Conservation (phyloP, 2,113 vertebrate genomes). For the Crocuta crocuta region DNA sequence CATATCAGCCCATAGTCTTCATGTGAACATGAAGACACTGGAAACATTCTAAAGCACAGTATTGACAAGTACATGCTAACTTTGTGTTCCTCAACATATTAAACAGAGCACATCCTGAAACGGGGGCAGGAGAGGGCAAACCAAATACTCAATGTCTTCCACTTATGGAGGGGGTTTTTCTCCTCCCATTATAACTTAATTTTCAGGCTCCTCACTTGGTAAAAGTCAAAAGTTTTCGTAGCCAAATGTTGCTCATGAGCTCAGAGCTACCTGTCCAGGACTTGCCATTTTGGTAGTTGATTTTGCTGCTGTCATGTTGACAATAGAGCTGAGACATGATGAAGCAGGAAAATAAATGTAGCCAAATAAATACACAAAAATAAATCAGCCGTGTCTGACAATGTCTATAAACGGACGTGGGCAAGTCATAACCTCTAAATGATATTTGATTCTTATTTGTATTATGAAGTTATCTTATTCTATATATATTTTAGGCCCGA, state of each 20-base stretch:
- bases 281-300: not conserved
- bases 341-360: not conserved
- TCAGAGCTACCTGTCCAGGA: not conserved
- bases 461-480: not conserved
- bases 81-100: not conserved
- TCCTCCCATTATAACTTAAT: not conserved
- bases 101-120: not conserved
- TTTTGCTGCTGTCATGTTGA: not conserved
- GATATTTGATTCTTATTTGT: not conserved
- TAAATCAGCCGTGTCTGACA: not conserved
- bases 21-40: not conserved
- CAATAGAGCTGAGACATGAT: not conserved
- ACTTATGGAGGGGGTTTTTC: not conserved
- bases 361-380: not conserved
- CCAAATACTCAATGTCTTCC: not conserved
- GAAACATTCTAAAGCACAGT: not conserved
- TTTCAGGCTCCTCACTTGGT: not conserved
- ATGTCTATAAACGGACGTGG: not conserved
- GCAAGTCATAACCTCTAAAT: no score
- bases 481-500: not conserved
- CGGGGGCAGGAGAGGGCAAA: fast-evolving
- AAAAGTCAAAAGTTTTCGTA: not conserved
- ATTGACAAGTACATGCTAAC: not conserved
- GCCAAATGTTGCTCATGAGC: not conserved
- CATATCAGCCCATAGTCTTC: no score